Percentiles rank a stretch among this genome's conserved stretches.
Conservation (phyloP, 2,888 invertebrate species). For the Megaustenia siamemsis region DNA sequence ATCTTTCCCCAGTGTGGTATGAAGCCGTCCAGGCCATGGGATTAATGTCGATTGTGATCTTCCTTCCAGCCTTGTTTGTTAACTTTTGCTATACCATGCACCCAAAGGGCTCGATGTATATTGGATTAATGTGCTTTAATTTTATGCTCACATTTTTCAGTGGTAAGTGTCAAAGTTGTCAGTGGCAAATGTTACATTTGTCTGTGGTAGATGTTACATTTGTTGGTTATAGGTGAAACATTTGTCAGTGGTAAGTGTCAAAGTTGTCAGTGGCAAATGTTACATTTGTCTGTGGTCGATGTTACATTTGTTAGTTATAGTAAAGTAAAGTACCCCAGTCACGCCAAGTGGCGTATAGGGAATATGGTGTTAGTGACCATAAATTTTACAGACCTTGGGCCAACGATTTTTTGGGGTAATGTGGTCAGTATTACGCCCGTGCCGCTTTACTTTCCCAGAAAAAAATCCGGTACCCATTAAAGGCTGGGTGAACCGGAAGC, state of each 20-base stretch:
- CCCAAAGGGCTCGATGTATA: slow-evolving; percentile 47
- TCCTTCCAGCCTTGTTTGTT: slow-evolving; percentile 45
- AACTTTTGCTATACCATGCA: slow-evolving; percentile 54
- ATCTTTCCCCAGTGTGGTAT: slow-evolving; percentile 47
- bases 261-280: not conserved
- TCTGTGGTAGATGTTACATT: not conserved
- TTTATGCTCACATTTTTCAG: slow-evolving; percentile 39
- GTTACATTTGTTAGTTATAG: too few relatives aligned
- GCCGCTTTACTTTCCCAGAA: too few relatives aligned
- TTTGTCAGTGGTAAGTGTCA: too few relatives aligned
- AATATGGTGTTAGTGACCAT: too few relatives aligned
- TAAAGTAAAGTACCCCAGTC: too few relatives aligned
- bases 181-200: not conserved
- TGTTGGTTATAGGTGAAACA: too few relatives aligned
- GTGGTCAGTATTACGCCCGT: too few relatives aligned
- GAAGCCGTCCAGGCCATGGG: slow-evolving; percentile 50
- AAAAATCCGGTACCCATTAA: too few relatives aligned
- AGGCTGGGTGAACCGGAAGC: too few relatives aligned
- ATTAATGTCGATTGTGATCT: slow-evolving; percentile 43
- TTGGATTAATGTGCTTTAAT: slow-evolving; percentile 47
- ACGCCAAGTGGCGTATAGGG: too few relatives aligned
- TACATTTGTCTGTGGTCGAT: not conserved
- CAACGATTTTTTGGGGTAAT: too few relatives aligned
- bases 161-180: not conserved
- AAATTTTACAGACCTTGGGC: too few relatives aligned